Conservation (phyloP, 2,113 vertebrate genomes). For the Phyllostomus hastatus region DNA sequence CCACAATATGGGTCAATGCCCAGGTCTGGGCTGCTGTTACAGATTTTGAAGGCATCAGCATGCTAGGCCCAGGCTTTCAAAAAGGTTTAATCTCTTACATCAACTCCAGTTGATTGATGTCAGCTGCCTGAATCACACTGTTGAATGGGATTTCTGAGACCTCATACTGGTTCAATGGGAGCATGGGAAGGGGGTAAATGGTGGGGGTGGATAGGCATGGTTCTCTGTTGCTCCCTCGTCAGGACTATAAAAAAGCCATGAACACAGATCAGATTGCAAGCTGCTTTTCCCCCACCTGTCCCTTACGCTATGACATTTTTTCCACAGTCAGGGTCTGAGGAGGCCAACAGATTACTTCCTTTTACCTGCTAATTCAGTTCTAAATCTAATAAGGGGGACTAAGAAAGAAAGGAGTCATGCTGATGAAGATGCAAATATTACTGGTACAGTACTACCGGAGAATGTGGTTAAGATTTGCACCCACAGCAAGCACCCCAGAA, state of each 20-base stretch:
- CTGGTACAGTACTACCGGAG: background rate
- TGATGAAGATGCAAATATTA: background rate
- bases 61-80: background rate
- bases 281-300: background rate
- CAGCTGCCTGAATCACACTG: background rate
- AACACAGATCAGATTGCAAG: background rate
- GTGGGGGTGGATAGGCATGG: too few species aligned
- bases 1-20: background rate
- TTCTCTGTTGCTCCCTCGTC: background rate
- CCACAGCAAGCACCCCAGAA: background rate
- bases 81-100: background rate
- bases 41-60: background rate
- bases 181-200: background rate
- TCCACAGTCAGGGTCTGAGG: background rate
- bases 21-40: background rate
- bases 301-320: conserved; percentile 27
- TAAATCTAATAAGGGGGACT: background rate
- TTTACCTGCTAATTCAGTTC: background rate
- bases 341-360: background rate
- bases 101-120: background rate
- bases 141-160: background rate
- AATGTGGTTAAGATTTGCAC: background rate
- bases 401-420: background rate
- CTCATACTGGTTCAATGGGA: background rate
- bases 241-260: background rate